Percentiles rank a stretch among this genome's conserved stretches.
Evolutionary conservation across 2,113 vertebrate genomes (phyloP).

Genomic region (Callorhinus ursinus): DNA sequence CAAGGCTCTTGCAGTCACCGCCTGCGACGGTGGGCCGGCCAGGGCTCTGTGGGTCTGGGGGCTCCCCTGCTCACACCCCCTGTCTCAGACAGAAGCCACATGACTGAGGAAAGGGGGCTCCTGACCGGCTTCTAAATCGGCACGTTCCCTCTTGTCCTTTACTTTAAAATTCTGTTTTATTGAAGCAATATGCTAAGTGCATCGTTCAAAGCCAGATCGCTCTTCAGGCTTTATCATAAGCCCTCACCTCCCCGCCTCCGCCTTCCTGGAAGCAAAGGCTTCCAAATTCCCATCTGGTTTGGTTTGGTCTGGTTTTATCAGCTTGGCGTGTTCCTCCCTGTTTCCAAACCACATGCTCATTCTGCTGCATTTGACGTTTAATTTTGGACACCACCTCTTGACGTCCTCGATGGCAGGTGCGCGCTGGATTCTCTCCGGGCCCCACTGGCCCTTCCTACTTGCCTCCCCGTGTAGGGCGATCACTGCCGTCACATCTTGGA

Average conservation of each 20-base stretch:
- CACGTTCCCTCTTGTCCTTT: background rate
- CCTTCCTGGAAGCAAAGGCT: fast-evolving
- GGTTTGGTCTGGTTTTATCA: background rate
- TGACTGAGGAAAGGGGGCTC: fast-evolving
- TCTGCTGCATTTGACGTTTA: background rate
- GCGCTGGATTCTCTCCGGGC: fast-evolving
- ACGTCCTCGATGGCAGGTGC: fast-evolving
- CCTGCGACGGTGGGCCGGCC: fast-evolving
- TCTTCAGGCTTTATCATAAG: background rate
- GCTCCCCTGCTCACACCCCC: fast-evolving
- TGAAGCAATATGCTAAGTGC: background rate
- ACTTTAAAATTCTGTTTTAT: background rate
- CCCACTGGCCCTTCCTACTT: background rate
- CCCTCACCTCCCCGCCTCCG: too few relatives aligned
- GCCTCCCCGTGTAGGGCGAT: fast-evolving
- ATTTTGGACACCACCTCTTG: too few relatives aligned
- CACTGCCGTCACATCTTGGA: fast-evolving
- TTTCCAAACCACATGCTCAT: background rate
- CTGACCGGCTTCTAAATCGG: fast-evolving
- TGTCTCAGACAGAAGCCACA: background rate
- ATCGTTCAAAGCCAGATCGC: fast-evolving
- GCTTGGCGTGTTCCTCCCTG: background rate
- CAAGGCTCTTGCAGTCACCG: background rate
- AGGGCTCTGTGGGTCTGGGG: fast-evolving
- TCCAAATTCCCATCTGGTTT: background rate